These are phyloP conservation scores for Steinernema carpocapsae DNA, from an alignment of 2,888 invertebrate genomes.

Conservation along the genomic window DNA sequence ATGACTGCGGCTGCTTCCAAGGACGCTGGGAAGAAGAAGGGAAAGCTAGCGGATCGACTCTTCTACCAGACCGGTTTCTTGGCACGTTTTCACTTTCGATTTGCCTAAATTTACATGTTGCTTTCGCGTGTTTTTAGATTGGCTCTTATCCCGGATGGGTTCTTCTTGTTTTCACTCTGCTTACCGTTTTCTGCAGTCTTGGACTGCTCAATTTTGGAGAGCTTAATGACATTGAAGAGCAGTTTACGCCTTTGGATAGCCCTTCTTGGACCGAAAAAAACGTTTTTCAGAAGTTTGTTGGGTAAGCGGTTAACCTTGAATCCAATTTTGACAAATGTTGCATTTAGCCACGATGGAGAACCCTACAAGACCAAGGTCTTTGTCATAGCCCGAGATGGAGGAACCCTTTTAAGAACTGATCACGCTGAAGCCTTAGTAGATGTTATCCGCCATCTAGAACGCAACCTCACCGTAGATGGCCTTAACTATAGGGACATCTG, in stretches of 20 bases:
- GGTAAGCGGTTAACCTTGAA: no score
- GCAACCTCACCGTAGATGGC: slow-evolving; percentile 1
- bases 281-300: background rate
- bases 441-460: background rate
- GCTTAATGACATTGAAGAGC: slow-evolving; percentile 9
- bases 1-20: background rate
- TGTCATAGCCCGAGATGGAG: background rate
- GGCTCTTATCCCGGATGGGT: slow-evolving; percentile 4
- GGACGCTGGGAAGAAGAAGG: background rate
- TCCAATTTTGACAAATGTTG: background rate
- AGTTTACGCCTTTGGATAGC: slow-evolving; percentile 3
- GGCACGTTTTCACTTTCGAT: background rate
- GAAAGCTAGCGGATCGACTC: background rate
- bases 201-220: slow-evolving; percentile 34
- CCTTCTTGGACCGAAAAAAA: background rate
- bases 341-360: slow-evolving; percentile 1
- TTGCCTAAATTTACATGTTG: background rate
- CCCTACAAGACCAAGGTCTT: background rate
- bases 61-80: slow-evolving; percentile 9
- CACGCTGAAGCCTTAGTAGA: slow-evolving; percentile 7
- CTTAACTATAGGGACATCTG: background rate
- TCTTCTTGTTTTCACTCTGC: slow-evolving; percentile 34
- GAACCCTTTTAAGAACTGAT: background rate
- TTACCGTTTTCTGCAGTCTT: slow-evolving; percentile 38
- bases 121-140: background rate